Percentiles rank a stretch among this genome's conserved stretches.
phyloP scores from a whole-genome alignment of 2,113 vertebrate species.

The Benitochromis conjunctus region DNA sequence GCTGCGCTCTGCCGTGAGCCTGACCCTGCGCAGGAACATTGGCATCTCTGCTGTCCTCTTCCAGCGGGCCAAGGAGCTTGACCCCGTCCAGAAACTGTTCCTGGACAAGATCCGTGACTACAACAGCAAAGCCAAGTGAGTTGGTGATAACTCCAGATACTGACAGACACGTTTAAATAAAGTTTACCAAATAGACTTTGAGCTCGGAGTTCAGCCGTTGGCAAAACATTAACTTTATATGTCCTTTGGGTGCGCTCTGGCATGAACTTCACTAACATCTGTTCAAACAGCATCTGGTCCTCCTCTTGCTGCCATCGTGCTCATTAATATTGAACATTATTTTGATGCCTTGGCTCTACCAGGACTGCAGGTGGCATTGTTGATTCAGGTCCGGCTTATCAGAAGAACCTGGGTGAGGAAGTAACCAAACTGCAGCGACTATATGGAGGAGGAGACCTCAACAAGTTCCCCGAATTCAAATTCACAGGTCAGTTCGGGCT shows the following conservation, averaged over 20 bases:
- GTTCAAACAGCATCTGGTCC: not conserved
- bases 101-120: constrained; percentile 96
- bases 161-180: not conserved
- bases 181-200: not conserved
- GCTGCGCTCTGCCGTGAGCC: constrained; percentile 68
- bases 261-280: not conserved
- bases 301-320: not conserved
- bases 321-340: not conserved
- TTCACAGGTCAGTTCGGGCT: constrained; percentile 79
- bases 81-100: constrained; percentile 94
- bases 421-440: constrained; percentile 83
- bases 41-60: constrained; percentile 85
- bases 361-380: constrained; percentile 84
- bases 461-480: constrained; percentile 86
- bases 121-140: constrained; percentile 82
- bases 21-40: constrained; percentile 84
- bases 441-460: constrained; percentile 86
- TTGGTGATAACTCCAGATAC: not conserved
- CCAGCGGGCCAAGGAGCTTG: constrained; percentile 82
- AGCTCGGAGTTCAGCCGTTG: not conserved
- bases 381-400: constrained; percentile 80
- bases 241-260: not conserved
- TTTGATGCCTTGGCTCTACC: not conserved
- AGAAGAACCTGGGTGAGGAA: constrained; percentile 84
- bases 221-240: not conserved